Evolutionary conservation across 2,797 vertebrate species (phyloP).

Genomic region (Bovichtus diacanthus): DNA sequence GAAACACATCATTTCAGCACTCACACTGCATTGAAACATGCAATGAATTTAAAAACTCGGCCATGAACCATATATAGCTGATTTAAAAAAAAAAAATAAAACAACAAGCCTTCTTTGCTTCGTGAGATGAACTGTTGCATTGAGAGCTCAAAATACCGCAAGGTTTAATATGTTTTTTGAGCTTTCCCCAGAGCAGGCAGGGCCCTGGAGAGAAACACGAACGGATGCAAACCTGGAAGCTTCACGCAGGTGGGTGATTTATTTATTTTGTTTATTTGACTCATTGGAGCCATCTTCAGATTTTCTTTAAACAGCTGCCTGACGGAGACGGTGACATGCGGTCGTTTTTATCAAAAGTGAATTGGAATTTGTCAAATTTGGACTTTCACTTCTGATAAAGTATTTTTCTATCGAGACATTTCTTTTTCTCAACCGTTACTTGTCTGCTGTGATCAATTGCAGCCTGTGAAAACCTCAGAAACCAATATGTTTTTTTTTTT

Average conservation of each 20-base stretch:
- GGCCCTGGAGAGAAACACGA: background rate
- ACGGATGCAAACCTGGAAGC: background rate
- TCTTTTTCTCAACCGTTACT: background rate
- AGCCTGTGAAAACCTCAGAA: background rate
- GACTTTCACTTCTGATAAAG: background rate
- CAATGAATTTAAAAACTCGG: slow-evolving; percentile 10
- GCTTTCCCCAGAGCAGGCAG: background rate
- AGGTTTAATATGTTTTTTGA: background rate
- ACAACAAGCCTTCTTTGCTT: background rate
- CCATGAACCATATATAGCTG: background rate
- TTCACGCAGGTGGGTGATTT: background rate
- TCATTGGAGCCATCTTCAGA: background rate
- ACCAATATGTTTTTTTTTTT: too few relatives aligned
- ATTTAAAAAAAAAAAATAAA: background rate
- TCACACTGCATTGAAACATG: slow-evolving; percentile 27
- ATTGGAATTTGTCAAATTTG: background rate
- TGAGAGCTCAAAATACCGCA: background rate
- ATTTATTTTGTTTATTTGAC: too few relatives aligned
- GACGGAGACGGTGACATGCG: background rate
- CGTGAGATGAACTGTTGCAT: background rate
- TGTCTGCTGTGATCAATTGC: background rate
- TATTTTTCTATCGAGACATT: background rate
- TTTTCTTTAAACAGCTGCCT: background rate
- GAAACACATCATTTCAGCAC: background rate
- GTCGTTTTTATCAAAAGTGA: background rate